Percentiles rank a stretch among this genome's conserved stretches.
phyloP scores from a whole-genome alignment of 2,113 vertebrate genomes.

The Bungarus multicinctus region DNA sequence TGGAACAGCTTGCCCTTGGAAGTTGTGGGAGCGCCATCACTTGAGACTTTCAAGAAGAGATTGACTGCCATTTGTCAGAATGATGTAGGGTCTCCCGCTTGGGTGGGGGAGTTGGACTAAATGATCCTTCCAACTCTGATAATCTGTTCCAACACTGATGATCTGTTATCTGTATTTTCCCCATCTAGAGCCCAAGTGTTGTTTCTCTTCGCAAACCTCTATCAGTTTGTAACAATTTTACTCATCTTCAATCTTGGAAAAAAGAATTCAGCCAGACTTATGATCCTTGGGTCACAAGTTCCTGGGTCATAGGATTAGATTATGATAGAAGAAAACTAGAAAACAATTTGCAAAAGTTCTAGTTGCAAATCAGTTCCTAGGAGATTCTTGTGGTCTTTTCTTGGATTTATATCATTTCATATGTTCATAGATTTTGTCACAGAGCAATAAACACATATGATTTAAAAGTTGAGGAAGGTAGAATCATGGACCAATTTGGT shows the following conservation, averaged over 20 bases:
- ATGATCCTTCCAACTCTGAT: too few species aligned
- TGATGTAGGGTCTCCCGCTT: too few species aligned
- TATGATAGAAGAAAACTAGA: neutral
- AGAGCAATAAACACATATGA: slow-evolving; percentile 31
- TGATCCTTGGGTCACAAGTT: neutral
- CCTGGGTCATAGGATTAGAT: neutral
- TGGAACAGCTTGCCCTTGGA: too few species aligned
- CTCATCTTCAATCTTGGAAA: neutral
- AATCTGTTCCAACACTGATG: too few species aligned
- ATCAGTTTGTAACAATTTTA: neutral
- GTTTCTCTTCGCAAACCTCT: neutral
- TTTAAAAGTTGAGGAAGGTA: neutral
- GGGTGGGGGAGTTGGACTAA: too few species aligned
- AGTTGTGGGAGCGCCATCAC: too few species aligned
- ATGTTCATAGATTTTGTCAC: neutral
- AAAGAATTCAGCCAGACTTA: neutral
- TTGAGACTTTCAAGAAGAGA: too few species aligned
- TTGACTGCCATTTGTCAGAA: too few species aligned
- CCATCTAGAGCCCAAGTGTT: neutral
- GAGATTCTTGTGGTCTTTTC: neutral
- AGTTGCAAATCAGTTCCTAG: slow-evolving; percentile 14
- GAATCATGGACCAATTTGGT: slow-evolving; percentile 41
- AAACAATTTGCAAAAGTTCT: neutral
- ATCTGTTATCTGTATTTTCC: too few species aligned
- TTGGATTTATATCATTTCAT: neutral